These are phyloP conservation scores for Psittacula cyanocephala DNA, from an alignment of 2,113 vertebrate genomes.

Conservation along the genomic window DNA sequence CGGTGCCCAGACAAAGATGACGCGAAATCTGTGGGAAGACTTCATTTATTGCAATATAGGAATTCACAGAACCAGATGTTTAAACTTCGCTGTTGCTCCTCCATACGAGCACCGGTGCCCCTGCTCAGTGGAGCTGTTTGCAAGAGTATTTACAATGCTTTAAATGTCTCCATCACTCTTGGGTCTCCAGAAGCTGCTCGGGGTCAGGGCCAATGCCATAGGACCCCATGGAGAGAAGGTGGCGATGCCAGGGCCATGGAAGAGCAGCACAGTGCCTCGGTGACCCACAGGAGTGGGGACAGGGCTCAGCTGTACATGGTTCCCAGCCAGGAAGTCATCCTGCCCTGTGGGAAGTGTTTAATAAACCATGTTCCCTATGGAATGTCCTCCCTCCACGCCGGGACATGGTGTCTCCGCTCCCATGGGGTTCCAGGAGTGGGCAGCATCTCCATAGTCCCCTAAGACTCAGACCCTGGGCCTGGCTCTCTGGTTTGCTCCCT, in stretches of 20 bases:
- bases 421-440: rapidly evolving
- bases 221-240: rapidly evolving
- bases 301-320: rapidly evolving
- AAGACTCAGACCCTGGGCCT: background rate
- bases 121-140: background rate
- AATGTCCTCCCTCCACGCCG: rapidly evolving
- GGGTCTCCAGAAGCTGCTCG: background rate
- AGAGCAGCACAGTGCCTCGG: rapidly evolving
- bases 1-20: conserved; percentile 51
- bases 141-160: background rate
- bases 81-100: background rate
- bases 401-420: background rate
- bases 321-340: background rate
- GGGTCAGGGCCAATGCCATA: rapidly evolving
- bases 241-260: rapidly evolving
- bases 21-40: conserved; percentile 52
- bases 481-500: background rate
- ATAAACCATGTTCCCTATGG: background rate
- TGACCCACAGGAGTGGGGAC: background rate
- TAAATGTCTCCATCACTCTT: rapidly evolving
- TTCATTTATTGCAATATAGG: conserved; percentile 55
- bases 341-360: background rate
- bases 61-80: conserved; percentile 60
- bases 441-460: rapidly evolving
- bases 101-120: background rate